Evolutionary conservation across 2,113 vertebrate species (phyloP).

Genomic region (Corvus moneduloides): DNA sequence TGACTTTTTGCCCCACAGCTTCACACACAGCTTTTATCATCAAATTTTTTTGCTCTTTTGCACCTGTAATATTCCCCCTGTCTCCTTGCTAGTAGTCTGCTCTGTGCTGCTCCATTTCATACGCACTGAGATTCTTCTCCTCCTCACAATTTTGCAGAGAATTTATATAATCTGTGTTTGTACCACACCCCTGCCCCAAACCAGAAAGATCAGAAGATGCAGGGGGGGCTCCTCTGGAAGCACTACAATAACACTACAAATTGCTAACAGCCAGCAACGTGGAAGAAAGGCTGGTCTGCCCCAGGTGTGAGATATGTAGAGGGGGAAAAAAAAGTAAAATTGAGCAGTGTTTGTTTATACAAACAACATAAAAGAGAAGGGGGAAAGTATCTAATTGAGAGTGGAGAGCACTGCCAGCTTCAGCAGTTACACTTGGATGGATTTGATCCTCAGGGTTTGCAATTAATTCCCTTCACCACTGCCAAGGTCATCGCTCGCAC

Average conservation of each 20-base stretch:
- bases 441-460: not conserved
- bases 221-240: not conserved
- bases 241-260: not conserved
- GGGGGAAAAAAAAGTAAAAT: not conserved
- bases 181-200: not conserved
- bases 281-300: not conserved
- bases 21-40: not conserved
- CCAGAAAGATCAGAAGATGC: not conserved
- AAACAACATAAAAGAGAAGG: slow-evolving; percentile 15
- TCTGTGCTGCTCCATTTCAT: not conserved
- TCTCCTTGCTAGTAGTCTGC: not conserved
- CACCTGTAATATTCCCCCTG: not conserved
- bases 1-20: not conserved
- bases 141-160: not conserved
- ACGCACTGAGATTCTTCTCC: not conserved
- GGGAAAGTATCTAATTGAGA: not conserved
- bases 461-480: not conserved
- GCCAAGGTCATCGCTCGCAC: not conserved
- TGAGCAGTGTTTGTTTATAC: not conserved
- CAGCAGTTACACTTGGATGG: not conserved
- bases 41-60: not conserved
- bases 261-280: not conserved
- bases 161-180: not conserved
- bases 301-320: not conserved
- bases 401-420: not conserved